phyloP scores from a whole-genome alignment of 1,140 invertebrate species.

The Heliconius hermathena region DNA sequence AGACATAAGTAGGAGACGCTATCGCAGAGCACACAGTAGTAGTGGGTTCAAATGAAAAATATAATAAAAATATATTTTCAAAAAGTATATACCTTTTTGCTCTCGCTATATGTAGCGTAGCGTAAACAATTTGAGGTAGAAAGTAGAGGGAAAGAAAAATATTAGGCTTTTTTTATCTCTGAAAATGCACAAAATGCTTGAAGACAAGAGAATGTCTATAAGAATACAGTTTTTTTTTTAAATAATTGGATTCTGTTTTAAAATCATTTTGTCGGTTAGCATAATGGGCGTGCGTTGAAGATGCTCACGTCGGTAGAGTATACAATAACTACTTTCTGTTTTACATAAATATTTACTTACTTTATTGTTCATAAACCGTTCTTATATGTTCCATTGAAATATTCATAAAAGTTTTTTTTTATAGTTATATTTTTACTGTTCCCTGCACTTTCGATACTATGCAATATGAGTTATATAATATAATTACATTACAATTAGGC shows the following conservation, averaged over 20 bases:
- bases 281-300: neutral
- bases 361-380: neutral
- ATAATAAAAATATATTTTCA: too few relatives aligned
- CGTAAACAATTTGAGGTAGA: too few relatives aligned
- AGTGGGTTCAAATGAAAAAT: too few relatives aligned
- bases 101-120: too few relatives aligned
- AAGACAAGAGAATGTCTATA: neutral
- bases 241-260: neutral
- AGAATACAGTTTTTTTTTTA: neutral
- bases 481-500: too few relatives aligned
- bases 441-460: neutral
- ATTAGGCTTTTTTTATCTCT: too few relatives aligned
- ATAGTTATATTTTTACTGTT: neutral
- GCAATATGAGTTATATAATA: neutral
- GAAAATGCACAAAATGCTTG: too few relatives aligned
- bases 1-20: too few relatives aligned
- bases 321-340: neutral
- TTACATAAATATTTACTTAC: constrained; percentile 1
- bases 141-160: too few relatives aligned
- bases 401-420: neutral
- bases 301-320: neutral
- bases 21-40: too few relatives aligned
- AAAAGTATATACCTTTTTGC: too few relatives aligned
- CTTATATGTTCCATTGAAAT: neutral
- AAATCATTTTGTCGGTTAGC: neutral